phyloP scores from a whole-genome alignment of 2,888 invertebrate species.

The Tetragonula carbonaria region DNA sequence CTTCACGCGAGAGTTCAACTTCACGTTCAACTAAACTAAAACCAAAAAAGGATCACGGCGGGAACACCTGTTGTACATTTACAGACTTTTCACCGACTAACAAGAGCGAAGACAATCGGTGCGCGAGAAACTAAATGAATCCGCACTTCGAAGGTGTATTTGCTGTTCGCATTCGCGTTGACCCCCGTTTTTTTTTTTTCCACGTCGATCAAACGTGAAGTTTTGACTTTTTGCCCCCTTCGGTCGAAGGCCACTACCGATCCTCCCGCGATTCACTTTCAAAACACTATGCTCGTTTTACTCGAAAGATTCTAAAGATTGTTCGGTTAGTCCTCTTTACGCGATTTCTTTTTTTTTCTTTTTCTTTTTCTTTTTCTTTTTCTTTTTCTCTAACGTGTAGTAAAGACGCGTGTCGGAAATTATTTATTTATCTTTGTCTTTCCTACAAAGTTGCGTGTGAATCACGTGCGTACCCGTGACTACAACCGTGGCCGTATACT shows the following conservation, averaged over 20 bases:
- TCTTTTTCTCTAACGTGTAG: no score
- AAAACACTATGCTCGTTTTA: neutral
- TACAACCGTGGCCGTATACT: neutral
- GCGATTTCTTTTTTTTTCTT: neutral
- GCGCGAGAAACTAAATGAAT: conserved; percentile 58
- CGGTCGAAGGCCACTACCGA: neutral
- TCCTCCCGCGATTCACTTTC: neutral
- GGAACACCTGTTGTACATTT: conserved; percentile 37
- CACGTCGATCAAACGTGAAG: neutral
- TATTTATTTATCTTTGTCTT: neutral
- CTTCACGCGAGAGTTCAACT: neutral
- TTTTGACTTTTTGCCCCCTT: neutral
- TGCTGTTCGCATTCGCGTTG: conserved; percentile 17
- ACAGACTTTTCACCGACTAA: conserved; percentile 48
- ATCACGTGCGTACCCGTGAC: neutral
- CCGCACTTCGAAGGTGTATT: conserved; percentile 35
- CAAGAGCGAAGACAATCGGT: conserved; percentile 63
- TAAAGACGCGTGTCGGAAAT: neutral
- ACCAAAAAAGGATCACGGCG: conserved; percentile 30
- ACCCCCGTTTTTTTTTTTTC: neutral
- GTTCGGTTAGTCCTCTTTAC: neutral
- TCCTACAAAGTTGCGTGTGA: neutral
- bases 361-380: no score
- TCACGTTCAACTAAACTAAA: conserved; percentile 22
- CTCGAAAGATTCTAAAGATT: neutral